phyloP scores from a whole-genome alignment of 2,888 invertebrate genomes.

The Erebia epiphron region DNA sequence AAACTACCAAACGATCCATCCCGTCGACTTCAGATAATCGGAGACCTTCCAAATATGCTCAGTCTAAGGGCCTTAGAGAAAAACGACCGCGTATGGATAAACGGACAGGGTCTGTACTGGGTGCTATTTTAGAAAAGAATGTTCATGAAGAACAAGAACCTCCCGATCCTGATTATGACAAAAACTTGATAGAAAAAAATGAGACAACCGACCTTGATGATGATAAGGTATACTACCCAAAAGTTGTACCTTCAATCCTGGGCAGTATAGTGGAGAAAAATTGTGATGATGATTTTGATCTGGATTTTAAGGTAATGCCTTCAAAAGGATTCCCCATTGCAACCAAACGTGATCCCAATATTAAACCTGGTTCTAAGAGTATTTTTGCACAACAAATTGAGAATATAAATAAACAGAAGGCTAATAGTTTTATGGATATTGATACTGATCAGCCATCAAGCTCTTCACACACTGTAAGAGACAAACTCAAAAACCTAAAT shows the following conservation, averaged over 20 bases:
- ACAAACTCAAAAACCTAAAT: conserved; percentile 40
- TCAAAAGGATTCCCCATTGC: conserved; percentile 79
- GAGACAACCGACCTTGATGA: conserved; percentile 50
- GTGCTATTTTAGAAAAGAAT: conserved; percentile 68
- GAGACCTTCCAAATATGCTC: conserved; percentile 73
- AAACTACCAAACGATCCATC: conserved; percentile 51
- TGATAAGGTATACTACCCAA: conserved; percentile 74
- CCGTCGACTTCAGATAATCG: conserved; percentile 44
- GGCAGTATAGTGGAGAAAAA: conserved; percentile 84
- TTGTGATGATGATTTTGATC: conserved; percentile 45
- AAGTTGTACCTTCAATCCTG: conserved; percentile 68
- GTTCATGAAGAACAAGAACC: conserved; percentile 37
- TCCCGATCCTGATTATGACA: conserved; percentile 59
- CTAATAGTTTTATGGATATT: conserved; percentile 54
- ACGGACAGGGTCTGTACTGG: conserved; percentile 48
- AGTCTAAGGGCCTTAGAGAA: conserved; percentile 66
- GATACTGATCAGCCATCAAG: conserved; percentile 54
- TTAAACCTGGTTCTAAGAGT: conserved; percentile 62
- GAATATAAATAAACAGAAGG: conserved; percentile 41
- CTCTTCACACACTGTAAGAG: conserved; percentile 29
- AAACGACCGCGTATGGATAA: conserved; percentile 63
- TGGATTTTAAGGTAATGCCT: conserved; percentile 57
- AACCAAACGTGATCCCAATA: conserved; percentile 61
- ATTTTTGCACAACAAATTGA: conserved; percentile 78
- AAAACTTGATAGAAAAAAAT: conserved; percentile 30